Percentiles rank a stretch among this genome's conserved stretches.
These are phyloP conservation scores for Rhabdomys pumilio DNA, from an alignment of 2,797 vertebrate genomes.

Conservation along the genomic window DNA sequence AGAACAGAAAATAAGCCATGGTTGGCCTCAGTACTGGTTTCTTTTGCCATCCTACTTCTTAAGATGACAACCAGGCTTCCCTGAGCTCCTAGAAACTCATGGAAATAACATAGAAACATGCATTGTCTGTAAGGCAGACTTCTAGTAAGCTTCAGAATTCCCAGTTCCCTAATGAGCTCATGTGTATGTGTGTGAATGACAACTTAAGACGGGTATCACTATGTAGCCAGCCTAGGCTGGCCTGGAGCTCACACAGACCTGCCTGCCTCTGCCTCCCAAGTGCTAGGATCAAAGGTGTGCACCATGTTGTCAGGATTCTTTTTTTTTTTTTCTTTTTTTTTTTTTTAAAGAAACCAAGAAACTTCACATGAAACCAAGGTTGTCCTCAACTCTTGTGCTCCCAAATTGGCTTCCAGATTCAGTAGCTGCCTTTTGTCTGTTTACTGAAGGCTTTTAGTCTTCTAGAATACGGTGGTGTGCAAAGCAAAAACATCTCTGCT, in stretches of 20 bases:
- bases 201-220: not conserved
- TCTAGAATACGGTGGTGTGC: not conserved
- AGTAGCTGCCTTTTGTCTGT: not conserved
- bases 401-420: not conserved
- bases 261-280: not conserved
- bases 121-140: not conserved
- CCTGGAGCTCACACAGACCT: not conserved
- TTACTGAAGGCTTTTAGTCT: not conserved
- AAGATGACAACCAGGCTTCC: not conserved
- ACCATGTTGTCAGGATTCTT: not conserved
- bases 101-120: not conserved
- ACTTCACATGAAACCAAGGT: not conserved
- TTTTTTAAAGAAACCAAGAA: not conserved
- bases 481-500: not conserved
- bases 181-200: not conserved
- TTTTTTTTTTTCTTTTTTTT: not conserved
- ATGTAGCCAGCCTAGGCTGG: no score
- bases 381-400: not conserved
- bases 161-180: not conserved
- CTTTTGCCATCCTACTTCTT: conserved; percentile 33
- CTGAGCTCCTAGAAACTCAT: conserved; percentile 20
- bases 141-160: conserved; percentile 2
- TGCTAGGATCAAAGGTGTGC: not conserved
- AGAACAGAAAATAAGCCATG: conserved; percentile 20
- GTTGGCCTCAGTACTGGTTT: not conserved